Evolutionary conservation across 1,140 invertebrate species (phyloP).

Genomic region (Hestina assimilis): DNA sequence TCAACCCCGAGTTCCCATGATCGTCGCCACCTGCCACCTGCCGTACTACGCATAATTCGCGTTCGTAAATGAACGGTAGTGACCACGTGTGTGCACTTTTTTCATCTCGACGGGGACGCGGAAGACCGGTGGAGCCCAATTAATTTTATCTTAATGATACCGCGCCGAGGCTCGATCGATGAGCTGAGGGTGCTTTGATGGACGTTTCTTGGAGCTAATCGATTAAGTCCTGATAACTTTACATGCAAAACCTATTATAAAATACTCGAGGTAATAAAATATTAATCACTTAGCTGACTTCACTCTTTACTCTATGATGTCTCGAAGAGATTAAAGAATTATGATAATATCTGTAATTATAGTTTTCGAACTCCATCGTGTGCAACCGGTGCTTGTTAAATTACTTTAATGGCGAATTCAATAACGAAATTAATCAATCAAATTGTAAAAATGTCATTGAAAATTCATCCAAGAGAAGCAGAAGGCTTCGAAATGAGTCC

Average conservation of each 20-base stretch:
- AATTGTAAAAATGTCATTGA: constrained; percentile 20
- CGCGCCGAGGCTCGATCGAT: constrained; percentile 32
- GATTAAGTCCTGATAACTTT: constrained; percentile 49
- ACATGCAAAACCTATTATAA: constrained; percentile 50
- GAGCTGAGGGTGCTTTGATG: constrained; percentile 38
- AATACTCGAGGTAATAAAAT: constrained; percentile 19
- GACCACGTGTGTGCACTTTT: constrained; percentile 73
- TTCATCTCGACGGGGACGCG: constrained; percentile 60
- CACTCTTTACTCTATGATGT: constrained; percentile 16
- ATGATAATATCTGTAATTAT: constrained; percentile 24
- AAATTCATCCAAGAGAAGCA: constrained; percentile 3
- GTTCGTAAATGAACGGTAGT: constrained; percentile 77
- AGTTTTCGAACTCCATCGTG: not conserved
- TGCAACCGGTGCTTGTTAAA: constrained; percentile 25
- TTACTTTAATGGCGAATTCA: constrained; percentile 28
- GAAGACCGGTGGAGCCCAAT: constrained; percentile 70
- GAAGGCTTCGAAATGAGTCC: not conserved
- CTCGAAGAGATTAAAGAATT: constrained; percentile 10
- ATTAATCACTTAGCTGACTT: constrained; percentile 24
- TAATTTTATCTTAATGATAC: constrained; percentile 73
- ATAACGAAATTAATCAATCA: constrained; percentile 27
- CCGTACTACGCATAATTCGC: constrained; percentile 77
- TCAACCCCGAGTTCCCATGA: constrained; percentile 70
- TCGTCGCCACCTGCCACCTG: constrained; percentile 67
- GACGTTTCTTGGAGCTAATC: constrained; percentile 53